Percentiles rank a stretch among this genome's conserved stretches.
Conservation (phyloP, 2,797 vertebrate genomes). For the Sebastes itinus region DNA sequence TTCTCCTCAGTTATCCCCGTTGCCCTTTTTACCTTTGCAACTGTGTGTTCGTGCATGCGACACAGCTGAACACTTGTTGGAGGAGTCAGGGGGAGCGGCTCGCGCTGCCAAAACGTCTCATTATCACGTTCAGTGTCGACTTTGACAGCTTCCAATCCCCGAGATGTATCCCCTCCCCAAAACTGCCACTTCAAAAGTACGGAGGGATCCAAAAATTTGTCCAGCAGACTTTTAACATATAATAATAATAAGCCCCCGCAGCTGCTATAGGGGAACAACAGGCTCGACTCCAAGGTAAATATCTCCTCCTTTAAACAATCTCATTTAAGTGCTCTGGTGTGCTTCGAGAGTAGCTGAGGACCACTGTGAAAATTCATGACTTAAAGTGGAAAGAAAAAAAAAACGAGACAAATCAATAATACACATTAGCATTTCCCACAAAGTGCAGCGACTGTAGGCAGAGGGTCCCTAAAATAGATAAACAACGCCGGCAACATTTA, state of each 20-base stretch:
- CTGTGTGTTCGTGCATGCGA: background rate
- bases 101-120: slow-evolving; percentile 44
- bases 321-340: slow-evolving; percentile 17
- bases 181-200: slow-evolving; percentile 47
- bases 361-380: slow-evolving; percentile 30
- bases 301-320: slow-evolving; percentile 12
- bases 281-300: slow-evolving; percentile 15
- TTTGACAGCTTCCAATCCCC: slow-evolving; percentile 50
- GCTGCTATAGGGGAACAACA: slow-evolving; percentile 10
- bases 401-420: slow-evolving; percentile 32
- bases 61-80: slow-evolving; percentile 39
- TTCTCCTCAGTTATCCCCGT: background rate
- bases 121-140: slow-evolving; percentile 46
- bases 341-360: background rate
- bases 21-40: slow-evolving; percentile 51
- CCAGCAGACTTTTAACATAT: slow-evolving; percentile 28
- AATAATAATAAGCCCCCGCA: background rate
- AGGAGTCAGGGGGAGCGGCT: background rate
- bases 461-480: slow-evolving; percentile 6
- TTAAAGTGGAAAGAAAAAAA: slow-evolving; percentile 31
- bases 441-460: slow-evolving; percentile 8
- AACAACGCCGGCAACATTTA: slow-evolving; percentile 25
- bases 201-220: slow-evolving; percentile 27
- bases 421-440: slow-evolving; percentile 27
- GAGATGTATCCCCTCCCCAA: slow-evolving; percentile 45